These are phyloP conservation scores for Sandelia bainsii DNA, from an alignment of 2,797 vertebrate genomes.

Conservation along the genomic window DNA sequence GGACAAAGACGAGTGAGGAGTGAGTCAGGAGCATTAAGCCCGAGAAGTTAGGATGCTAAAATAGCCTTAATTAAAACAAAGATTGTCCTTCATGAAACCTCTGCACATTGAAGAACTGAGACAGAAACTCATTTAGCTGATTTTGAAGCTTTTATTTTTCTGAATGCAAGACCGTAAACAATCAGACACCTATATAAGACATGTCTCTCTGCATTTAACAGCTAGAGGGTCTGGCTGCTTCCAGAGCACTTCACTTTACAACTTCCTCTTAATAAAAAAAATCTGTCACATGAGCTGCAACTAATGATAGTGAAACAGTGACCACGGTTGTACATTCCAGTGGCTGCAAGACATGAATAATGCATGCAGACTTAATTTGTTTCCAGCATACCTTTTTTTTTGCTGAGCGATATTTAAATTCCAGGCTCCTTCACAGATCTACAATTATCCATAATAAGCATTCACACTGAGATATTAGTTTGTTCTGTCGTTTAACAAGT, in stretches of 20 bases:
- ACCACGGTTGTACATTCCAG: conserved; percentile 2
- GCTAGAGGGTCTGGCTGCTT: conserved; percentile 4
- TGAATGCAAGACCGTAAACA: conserved; percentile 25
- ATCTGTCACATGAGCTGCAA: conserved; percentile 45
- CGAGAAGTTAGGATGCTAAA: conserved; percentile 51
- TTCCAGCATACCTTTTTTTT: conserved; percentile 37
- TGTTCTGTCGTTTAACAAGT: conserved; percentile 8
- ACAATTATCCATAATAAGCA: conserved; percentile 21
- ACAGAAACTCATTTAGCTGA: conserved; percentile 20
- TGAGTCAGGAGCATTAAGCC: conserved; percentile 56
- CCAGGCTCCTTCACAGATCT: conserved; percentile 12
- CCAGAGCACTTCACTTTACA: conserved; percentile 5
- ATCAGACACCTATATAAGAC: not conserved
- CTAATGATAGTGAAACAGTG: conserved; percentile 52
- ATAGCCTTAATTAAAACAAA: conserved; percentile 45
- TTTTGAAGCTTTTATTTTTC: conserved; percentile 9
- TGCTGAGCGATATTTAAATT: conserved; percentile 36
- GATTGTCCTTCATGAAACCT: conserved; percentile 50
- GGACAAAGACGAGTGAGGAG: conserved; percentile 53
- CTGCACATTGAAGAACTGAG: conserved; percentile 23
- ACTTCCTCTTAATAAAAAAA: conserved; percentile 38
- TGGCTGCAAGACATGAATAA: conserved; percentile 41
- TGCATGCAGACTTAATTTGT: conserved; percentile 35
- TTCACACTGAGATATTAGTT: conserved; percentile 19
- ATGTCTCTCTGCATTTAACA: not conserved